Conservation (phyloP, 2,888 invertebrate species). For the Rugalucina vietnamica region DNA sequence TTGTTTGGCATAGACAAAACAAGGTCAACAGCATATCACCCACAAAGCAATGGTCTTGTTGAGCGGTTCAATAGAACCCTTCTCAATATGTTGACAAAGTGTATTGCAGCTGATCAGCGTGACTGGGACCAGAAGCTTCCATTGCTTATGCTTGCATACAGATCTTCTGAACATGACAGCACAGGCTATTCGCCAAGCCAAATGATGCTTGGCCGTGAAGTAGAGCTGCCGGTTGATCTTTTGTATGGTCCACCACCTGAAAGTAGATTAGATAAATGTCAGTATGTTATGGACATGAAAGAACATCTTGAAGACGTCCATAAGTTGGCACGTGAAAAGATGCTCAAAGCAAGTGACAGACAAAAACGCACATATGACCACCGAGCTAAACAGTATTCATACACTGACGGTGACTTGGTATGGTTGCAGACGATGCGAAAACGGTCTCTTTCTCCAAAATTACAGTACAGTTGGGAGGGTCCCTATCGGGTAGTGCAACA, state of each 20-base stretch:
- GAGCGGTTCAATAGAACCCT: background rate
- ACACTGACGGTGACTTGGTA: background rate
- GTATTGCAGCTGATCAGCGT: background rate
- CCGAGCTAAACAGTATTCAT: background rate
- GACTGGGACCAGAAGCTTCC: background rate
- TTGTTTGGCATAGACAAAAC: constrained; percentile 7
- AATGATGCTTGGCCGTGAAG: constrained; percentile 8
- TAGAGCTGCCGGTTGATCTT: background rate
- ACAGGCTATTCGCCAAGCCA: background rate
- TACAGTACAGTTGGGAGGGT: constrained; percentile 7
- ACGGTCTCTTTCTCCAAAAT: background rate
- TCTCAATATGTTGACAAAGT: background rate
- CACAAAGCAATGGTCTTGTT: constrained; percentile 2
- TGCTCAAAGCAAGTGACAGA: constrained; percentile 7
- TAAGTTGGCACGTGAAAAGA: background rate
- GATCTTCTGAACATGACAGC: background rate
- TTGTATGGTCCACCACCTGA: constrained; percentile 10
- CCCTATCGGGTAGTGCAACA: background rate
- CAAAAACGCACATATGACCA: background rate
- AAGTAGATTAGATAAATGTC: background rate
- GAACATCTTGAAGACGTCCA: background rate
- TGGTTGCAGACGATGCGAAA: background rate
- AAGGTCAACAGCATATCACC: constrained; percentile 5
- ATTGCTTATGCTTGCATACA: constrained; percentile 3
- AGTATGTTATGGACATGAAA: background rate